phyloP scores from a whole-genome alignment of 2,797 vertebrate genomes.

The Dendrocincla tyrannina region DNA sequence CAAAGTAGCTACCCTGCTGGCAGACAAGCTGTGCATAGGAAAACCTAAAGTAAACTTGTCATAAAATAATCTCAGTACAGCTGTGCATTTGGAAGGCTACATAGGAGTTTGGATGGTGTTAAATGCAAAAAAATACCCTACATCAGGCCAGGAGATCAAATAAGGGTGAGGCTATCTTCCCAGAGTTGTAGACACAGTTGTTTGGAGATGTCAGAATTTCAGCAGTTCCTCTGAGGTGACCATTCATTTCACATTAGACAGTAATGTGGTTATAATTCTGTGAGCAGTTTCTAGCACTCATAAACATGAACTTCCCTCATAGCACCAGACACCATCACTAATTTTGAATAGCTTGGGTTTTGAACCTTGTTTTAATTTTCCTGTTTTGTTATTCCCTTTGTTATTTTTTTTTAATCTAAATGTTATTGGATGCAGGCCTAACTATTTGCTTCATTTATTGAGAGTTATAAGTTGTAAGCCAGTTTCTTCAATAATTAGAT shows the following conservation, averaged over 20 bases:
- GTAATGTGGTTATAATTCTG: background rate
- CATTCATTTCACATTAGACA: background rate
- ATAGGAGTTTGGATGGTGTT: background rate
- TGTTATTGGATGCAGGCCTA: background rate
- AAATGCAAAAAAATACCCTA: background rate
- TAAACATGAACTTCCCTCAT: background rate
- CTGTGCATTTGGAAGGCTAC: background rate
- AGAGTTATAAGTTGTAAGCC: background rate
- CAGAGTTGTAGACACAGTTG: background rate
- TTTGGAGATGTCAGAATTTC: background rate
- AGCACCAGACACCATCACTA: background rate
- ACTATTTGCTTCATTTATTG: background rate
- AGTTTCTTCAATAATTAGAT: background rate
- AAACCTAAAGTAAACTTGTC: background rate
- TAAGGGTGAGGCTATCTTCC: background rate
- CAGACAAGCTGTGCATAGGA: background rate
- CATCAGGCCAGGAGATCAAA: background rate
- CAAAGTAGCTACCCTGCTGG: background rate
- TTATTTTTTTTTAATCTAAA: background rate
- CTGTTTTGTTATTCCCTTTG: rapidly evolving
- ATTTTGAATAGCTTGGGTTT: background rate
- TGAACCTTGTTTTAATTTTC: background rate
- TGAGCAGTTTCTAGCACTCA: background rate
- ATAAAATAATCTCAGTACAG: background rate
- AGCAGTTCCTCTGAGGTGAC: background rate